Percentiles rank a stretch among this genome's conserved stretches.
Evolutionary conservation across 2,113 vertebrate species (phyloP).

Genomic region (Hydrochoerus hydrochaeris): DNA sequence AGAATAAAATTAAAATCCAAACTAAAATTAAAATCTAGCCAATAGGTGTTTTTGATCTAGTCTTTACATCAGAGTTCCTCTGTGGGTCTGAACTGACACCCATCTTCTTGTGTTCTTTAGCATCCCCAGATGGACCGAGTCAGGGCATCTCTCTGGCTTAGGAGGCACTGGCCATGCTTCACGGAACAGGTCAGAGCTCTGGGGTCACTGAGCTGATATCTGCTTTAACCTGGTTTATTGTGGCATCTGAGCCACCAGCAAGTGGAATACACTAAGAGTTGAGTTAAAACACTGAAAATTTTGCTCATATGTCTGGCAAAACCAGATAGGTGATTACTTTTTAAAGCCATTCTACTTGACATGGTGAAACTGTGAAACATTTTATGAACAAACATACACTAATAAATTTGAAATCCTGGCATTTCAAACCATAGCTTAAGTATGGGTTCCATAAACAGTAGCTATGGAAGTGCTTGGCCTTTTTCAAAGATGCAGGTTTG

Average conservation of each 20-base stretch:
- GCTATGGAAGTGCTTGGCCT: conserved; percentile 91
- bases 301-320: conserved; percentile 76
- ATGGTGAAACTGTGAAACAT: conserved; percentile 91
- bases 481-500: conserved; percentile 92
- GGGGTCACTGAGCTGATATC: not conserved
- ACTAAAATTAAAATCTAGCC: not conserved
- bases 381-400: conserved; percentile 91
- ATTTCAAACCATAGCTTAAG: conserved; percentile 89
- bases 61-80: not conserved
- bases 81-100: not conserved
- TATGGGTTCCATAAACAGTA: conserved; percentile 92
- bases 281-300: not conserved
- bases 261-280: not conserved
- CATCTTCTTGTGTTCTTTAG: not conserved
- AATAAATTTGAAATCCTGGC: conserved; percentile 92
- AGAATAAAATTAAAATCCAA: not conserved
- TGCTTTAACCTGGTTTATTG: not conserved
- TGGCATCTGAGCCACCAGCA: not conserved
- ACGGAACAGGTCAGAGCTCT: conserved; percentile 39
- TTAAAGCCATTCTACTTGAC: conserved; percentile 91
- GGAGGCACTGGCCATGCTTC: not conserved
- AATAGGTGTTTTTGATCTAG: not conserved
- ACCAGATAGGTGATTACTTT: conserved; percentile 88
- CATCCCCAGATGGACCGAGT: not conserved
- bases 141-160: not conserved